Evolutionary conservation across 2,113 vertebrate genomes (phyloP).

Genomic region (Dasyprocta punctata): DNA sequence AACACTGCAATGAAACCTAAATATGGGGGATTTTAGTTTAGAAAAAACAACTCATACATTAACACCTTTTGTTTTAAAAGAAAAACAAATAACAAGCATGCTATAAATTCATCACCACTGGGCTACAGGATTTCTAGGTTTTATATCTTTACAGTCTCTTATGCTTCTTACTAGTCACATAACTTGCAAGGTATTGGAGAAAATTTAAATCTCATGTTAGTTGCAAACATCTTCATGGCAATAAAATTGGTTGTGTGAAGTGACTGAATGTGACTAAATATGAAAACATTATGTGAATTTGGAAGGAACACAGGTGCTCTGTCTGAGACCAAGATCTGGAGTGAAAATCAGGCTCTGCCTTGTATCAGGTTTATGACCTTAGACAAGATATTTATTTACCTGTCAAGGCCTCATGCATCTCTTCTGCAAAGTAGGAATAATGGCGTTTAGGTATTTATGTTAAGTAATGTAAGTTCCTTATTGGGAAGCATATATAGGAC

Average conservation of each 20-base stretch:
- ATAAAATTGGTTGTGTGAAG: neutral
- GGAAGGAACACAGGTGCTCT: neutral
- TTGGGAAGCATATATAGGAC: neutral
- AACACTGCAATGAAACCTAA: neutral
- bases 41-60: neutral
- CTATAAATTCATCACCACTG: neutral
- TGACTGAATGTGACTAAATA: neutral
- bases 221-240: neutral
- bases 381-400: slow-evolving; percentile 9
- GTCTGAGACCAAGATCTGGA: neutral
- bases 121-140: neutral
- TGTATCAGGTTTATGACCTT: neutral
- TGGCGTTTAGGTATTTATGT: neutral
- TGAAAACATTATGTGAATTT: neutral
- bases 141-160: neutral
- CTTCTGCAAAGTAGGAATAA: neutral
- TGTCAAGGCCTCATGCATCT: neutral
- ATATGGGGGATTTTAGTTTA: neutral
- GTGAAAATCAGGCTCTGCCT: neutral
- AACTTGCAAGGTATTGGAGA: neutral
- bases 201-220: neutral
- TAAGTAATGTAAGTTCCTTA: neutral
- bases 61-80: neutral
- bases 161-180: neutral
- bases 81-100: neutral